A percentile compares a stretch with the other conserved stretches of the same genome.
Conservation (phyloP, 2,113 vertebrate species). For the Drymodes brunneopygia region DNA sequence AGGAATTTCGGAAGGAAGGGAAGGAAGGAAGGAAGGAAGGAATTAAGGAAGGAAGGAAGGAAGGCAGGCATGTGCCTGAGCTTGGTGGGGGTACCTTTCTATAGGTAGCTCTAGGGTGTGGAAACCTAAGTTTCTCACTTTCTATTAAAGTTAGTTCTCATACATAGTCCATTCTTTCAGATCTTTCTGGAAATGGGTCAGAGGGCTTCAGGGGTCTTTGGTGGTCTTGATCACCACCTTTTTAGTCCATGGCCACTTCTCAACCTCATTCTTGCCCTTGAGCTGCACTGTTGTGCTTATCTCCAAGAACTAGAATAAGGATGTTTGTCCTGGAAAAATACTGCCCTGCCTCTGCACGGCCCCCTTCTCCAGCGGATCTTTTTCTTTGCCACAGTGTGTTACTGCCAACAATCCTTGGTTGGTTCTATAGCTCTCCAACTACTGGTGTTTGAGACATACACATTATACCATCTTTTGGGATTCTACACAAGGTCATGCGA, state of each 20-base stretch:
- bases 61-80: not conserved
- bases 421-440: not conserved
- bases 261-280: not conserved
- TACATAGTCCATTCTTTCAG: not conserved
- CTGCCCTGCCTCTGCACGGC: not conserved
- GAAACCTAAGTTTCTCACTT: not conserved
- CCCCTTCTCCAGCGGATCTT: too few species aligned
- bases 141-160: too few species aligned
- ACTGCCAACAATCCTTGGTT: not conserved
- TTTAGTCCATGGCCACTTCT: not conserved
- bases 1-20: too few species aligned
- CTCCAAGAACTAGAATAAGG: not conserved
- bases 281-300: not conserved
- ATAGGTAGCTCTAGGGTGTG: not conserved
- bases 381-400: not conserved
- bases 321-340: not conserved
- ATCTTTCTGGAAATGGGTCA: not conserved
- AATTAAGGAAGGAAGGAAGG: too few species aligned
- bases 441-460: not conserved
- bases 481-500: not conserved
- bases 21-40: too few species aligned
- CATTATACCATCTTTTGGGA: not conserved
- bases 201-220: not conserved
- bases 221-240: not conserved
- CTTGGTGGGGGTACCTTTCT: not conserved